Evolutionary conservation across 53 echinoderm and acorn worm genomes (phyloP), one percentile per base, ranked within the genome.

Genomic region (Actinopyga echinites): DNA sequence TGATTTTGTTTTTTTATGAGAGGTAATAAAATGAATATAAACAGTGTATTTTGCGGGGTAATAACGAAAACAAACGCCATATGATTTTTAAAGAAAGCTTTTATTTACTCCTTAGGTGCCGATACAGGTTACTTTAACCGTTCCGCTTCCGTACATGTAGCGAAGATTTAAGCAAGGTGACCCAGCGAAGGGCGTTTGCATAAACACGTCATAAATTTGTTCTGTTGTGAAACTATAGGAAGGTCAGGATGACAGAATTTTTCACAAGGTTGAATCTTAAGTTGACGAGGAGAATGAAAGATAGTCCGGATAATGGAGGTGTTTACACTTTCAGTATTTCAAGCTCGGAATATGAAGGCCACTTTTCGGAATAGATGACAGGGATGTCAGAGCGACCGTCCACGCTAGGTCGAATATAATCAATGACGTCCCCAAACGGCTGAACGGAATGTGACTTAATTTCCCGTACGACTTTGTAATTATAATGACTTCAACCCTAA

Each of bases 181-280:
- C 71, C 71, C 23, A 40, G 33, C 44, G 37, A 44, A 71, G 71
- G 71, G 71, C 71, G 71, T 71, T 71, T 71, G 71, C 71, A 71
- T 71, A 71, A 71, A 71, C 71, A 71, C 37, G 44, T 71, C 71
- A 34, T 71, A 71, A 71, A 71, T 71, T 71, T 42, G n/a, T 49
- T 49, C 49, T 49, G 20, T 44, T 71, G 6, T 22, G 36, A 71
- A 42, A 23, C 13, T 71, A 45, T 42, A 24, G 40, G 23, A 44
- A 71, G 71, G 71, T 71, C 71, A 71, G 71, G 31, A 24, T 26
- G 17, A 8, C 1, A 17, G 25, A 36, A 25, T n/a, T 71, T 71
- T 20, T 43, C 32, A 22, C 68, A 22, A 33, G 68, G 68, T 36
- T 36, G 38, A 38, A 20, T 30, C 17, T 49, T 49, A 33, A 34